Percentiles rank a stretch among this genome's conserved stretches.
Conservation (phyloP, 2,888 invertebrate species). For the Euphydryas editha region DNA sequence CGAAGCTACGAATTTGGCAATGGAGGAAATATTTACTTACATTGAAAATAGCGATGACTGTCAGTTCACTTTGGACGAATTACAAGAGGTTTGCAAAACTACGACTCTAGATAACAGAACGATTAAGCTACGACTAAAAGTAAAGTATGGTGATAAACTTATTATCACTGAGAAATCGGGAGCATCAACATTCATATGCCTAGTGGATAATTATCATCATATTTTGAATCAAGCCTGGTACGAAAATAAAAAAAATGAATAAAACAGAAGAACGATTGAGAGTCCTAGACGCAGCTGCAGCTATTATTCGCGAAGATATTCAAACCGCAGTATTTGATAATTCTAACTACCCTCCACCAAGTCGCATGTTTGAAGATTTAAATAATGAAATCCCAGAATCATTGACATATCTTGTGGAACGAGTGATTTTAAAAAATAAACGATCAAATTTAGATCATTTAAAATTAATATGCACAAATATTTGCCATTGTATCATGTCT, state of each 20-base stretch:
- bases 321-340: slow-evolving; percentile 25
- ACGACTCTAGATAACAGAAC: slow-evolving; percentile 38
- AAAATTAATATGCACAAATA: slow-evolving; percentile 42
- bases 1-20: slow-evolving; percentile 45
- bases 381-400: slow-evolving; percentile 49
- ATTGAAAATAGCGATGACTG: no score
- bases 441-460: slow-evolving; percentile 47
- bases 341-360: slow-evolving; percentile 23
- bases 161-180: slow-evolving; percentile 48
- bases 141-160: slow-evolving; percentile 53
- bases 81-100: slow-evolving; percentile 41
- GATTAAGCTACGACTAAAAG: slow-evolving; percentile 48
- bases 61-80: slow-evolving; percentile 39
- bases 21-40: slow-evolving; percentile 47
- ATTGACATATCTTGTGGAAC: slow-evolving; percentile 46
- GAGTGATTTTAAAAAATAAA: slow-evolving; percentile 51
- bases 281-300: slow-evolving; percentile 44
- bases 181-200: slow-evolving; percentile 40
- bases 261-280: slow-evolving; percentile 47
- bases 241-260: slow-evolving; percentile 46
- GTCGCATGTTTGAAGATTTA: slow-evolving; percentile 46
- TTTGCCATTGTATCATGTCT: slow-evolving; percentile 41
- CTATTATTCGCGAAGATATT: slow-evolving; percentile 45
- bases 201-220: slow-evolving; percentile 37
- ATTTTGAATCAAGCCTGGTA: slow-evolving; percentile 46